Evolutionary conservation across 92 coral and sea anemone species (phyloP), one percentile per base, ranked within the genome.

Genomic region (Micromussa lordhowensis): DNA sequence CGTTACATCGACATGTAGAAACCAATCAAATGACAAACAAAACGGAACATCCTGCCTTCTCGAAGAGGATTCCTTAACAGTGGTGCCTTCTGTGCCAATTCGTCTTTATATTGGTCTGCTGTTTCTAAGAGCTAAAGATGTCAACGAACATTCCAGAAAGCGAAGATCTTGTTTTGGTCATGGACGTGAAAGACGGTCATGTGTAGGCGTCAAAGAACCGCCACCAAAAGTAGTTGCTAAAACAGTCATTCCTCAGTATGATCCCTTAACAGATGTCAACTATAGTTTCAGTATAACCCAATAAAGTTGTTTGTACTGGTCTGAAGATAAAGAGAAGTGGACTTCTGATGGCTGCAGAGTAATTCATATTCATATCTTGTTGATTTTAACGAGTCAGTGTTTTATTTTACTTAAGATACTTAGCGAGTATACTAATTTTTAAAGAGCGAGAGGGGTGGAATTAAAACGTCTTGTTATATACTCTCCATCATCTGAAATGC

Each of bases 81-180:
- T 86, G 10, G 59, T 84, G 58, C 87, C 87, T 12, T 7, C 84
- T 5, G 54, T 29, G 31, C 63, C 32, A 77, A 66, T 53, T 21
- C 34, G 15, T 18, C 77, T 86, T 31, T 77, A 22, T 40, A 53
- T 78, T 11, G 84, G 89, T 5, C 5, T 86, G 5, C 6, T 77
- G 13, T 64, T 24, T 14, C n/a, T 35, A 15, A 51, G 69, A 32
- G 18, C 34, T 19, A 24, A 64, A 19, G 66, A 40, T 40, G 19
- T 13, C 4, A 48, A 17, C n/a, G 21, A 40, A 24, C 68, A 61
- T 26, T 17, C 78, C 8, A 89, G 92, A 68, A 53, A 48, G 10
- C 68, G 64, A 58, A 31, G 94, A 16, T 87, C 94, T 0, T 91
- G 94, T 83, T 91, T 91, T 78, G 91, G 85, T 1, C 78, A 81